These are phyloP conservation scores for Gymnocephalus cernua DNA, from an alignment of 2,113 vertebrate species.

Conservation along the genomic window DNA sequence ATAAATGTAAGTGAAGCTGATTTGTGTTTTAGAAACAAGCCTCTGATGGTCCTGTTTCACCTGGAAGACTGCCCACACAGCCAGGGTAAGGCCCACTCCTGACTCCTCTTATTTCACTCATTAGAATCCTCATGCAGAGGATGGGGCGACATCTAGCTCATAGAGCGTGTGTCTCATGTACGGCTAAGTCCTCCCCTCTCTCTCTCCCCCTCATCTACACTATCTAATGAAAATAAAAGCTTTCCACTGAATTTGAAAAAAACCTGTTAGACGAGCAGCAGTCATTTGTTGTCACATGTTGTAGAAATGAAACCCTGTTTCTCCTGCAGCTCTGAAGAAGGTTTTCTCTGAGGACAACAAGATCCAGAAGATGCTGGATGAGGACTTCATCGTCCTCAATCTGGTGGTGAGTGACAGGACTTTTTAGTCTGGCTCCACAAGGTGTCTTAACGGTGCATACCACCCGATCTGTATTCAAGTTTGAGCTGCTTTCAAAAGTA, in stretches of 20 bases:
- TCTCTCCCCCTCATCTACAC: no score
- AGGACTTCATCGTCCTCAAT: conserved; percentile 93
- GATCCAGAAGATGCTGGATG: conserved; percentile 89
- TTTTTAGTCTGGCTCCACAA: background rate
- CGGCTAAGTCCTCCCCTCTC: no score
- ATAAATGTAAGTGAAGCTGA: conserved; percentile 1
- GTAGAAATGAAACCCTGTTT: conserved; percentile 4
- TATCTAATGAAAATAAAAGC: no score
- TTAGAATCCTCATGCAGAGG: background rate
- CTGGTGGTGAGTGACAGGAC: conserved; percentile 87
- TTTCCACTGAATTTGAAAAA: background rate
- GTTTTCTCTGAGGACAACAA: conserved; percentile 87
- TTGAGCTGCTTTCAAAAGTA: background rate
- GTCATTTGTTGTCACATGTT: conserved; percentile 22
- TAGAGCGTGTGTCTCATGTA: no score
- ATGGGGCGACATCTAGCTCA: no score
- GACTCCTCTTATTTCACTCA: background rate
- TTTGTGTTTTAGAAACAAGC: conserved; percentile 89
- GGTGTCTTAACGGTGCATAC: background rate
- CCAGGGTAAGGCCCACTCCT: conserved; percentile 81
- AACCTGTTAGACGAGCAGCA: conserved; percentile 19
- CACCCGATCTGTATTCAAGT: background rate
- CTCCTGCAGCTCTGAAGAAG: conserved; percentile 90
- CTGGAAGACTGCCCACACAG: conserved; percentile 94
- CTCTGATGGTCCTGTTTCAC: conserved; percentile 95